phyloP scores from a whole-genome alignment of 2,113 vertebrate species.

The Rhodinocichla rosea region DNA sequence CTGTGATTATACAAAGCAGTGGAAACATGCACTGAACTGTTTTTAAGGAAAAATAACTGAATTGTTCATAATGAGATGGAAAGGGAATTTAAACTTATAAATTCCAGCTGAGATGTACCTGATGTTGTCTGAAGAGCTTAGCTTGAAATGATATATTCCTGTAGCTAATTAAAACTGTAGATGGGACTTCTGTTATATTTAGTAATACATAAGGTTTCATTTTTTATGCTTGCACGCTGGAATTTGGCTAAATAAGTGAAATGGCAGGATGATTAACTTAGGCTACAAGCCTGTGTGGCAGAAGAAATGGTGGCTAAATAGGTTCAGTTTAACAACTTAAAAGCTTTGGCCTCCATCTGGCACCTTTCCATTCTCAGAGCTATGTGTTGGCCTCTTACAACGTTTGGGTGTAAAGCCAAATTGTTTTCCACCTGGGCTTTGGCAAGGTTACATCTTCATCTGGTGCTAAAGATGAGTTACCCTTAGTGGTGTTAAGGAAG shows the following conservation, averaged over 20 bases:
- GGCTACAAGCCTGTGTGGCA: not conserved
- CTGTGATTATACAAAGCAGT: not conserved
- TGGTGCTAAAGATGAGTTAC: not conserved
- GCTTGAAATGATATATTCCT: not conserved
- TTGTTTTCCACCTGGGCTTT: not conserved
- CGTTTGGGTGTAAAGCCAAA: not conserved
- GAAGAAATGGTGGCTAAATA: not conserved
- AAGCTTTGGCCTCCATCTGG: not conserved
- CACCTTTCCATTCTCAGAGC: not conserved
- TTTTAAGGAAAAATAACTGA: not conserved
- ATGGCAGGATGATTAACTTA: not conserved
- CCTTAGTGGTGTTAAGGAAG: not conserved
- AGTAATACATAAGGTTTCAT: not conserved
- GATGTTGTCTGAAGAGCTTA: not conserved
- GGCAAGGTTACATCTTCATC: not conserved
- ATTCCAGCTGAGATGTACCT: not conserved
- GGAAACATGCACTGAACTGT: not conserved
- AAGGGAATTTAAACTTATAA: not conserved
- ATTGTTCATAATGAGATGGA: not conserved
- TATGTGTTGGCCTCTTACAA: not conserved
- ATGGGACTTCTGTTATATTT: not conserved
- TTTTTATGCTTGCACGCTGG: not conserved
- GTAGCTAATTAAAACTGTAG: not conserved
- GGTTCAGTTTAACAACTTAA: not conserved
- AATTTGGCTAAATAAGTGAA: not conserved